phyloP scores from a whole-genome alignment of 1,140 invertebrate genomes.

The Trissolcus basalis region DNA sequence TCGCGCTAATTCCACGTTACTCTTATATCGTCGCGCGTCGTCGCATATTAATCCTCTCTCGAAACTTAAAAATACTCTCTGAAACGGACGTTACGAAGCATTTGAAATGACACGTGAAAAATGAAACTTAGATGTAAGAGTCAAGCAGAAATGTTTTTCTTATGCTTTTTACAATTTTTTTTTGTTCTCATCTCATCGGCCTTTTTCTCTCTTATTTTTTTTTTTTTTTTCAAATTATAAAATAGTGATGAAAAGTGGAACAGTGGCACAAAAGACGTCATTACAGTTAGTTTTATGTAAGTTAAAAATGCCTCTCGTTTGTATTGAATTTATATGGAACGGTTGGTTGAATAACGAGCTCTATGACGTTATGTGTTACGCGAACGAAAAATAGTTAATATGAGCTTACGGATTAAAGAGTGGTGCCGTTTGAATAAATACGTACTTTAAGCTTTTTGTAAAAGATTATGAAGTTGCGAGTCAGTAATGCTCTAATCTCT shows the following conservation, averaged over 20 bases:
- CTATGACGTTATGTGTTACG: constrained; percentile 34
- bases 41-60: constrained; percentile 14
- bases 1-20: constrained; percentile 61
- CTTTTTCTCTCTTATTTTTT: background rate
- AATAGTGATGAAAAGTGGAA: constrained; percentile 18
- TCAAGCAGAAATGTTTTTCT: too few relatives aligned
- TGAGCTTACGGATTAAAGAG: constrained; percentile 12
- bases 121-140: too few relatives aligned
- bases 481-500: background rate
- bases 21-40: constrained; percentile 5
- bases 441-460: background rate
- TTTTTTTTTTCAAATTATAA: constrained; percentile 2
- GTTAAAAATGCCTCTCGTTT: constrained; percentile 31
- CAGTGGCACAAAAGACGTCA: constrained; percentile 24
- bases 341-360: constrained; percentile 60
- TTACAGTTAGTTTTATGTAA: constrained; percentile 33
- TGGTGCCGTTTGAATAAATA: constrained; percentile 14
- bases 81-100: too few relatives aligned
- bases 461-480: constrained; percentile 4
- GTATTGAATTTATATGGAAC: constrained; percentile 64
- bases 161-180: too few relatives aligned
- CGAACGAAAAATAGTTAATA: constrained; percentile 27
- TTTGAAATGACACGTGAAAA: too few relatives aligned
- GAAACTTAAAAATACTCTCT: too few relatives aligned
- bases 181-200: background rate